phyloP scores from a whole-genome alignment of 2,113 vertebrate genomes.

The Crotalus viridis region DNA sequence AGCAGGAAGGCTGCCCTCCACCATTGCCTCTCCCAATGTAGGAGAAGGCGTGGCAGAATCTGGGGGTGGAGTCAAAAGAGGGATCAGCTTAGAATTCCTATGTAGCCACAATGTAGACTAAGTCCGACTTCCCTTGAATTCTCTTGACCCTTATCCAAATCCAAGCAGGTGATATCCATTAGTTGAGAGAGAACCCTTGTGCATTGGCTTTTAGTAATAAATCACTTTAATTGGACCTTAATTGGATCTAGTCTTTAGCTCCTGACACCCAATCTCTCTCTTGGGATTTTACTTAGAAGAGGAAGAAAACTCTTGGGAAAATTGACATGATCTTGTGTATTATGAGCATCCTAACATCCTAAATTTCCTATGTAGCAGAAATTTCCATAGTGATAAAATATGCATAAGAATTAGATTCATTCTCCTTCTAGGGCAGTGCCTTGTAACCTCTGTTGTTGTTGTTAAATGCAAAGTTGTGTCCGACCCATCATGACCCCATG shows the following conservation, averaged over 20 bases:
- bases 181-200: background rate
- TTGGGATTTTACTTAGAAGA: background rate
- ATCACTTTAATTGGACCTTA: background rate
- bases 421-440: background rate
- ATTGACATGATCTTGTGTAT: background rate
- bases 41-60: background rate
- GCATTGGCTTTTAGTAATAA: background rate
- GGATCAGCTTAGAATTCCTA: background rate
- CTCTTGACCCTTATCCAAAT: background rate
- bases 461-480: too few relatives aligned
- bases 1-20: background rate
- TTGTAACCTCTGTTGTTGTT: background rate
- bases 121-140: background rate
- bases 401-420: background rate
- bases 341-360: background rate
- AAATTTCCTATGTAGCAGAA: background rate
- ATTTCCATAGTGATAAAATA: background rate
- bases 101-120: background rate
- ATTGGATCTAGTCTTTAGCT: background rate
- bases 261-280: background rate
- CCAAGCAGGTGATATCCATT: background rate
- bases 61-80: background rate
- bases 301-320: background rate
- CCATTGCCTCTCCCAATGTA: background rate
- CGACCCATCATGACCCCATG: too few relatives aligned